A percentile compares a stretch with the other conserved stretches of the same genome.
Conservation (phyloP, 2,888 invertebrate genomes). For the Aleiodes leptofemur region DNA sequence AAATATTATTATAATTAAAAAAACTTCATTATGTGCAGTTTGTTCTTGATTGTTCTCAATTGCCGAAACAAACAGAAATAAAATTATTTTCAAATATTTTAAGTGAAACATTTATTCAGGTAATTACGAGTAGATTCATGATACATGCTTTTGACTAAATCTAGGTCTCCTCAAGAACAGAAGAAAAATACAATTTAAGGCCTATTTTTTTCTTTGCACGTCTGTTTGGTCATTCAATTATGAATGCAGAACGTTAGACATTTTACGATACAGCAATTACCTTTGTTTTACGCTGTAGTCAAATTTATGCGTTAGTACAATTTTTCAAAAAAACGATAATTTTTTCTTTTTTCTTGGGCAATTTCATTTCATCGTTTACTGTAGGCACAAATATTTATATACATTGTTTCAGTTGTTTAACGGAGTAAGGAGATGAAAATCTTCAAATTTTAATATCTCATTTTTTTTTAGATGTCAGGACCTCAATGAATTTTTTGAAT, state of each 20-base stretch:
- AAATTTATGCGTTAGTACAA: constrained; percentile 51
- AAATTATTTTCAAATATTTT: constrained; percentile 32
- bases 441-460: neutral
- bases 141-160: constrained; percentile 62
- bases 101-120: constrained; percentile 72
- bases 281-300: constrained; percentile 46
- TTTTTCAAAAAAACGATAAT: constrained; percentile 35
- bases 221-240: constrained; percentile 56
- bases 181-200: constrained; percentile 38
- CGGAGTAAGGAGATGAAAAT: constrained; percentile 38
- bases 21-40: too few species aligned
- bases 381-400: constrained; percentile 47
- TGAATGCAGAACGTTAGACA: constrained; percentile 64
- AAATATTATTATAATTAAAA: too few species aligned
- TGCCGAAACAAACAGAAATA: neutral
- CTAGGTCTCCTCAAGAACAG: constrained; percentile 37
- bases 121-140: constrained; percentile 61
- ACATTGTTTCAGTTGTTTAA: constrained; percentile 55
- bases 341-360: constrained; percentile 6
- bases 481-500: neutral
- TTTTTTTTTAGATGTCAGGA: too few species aligned
- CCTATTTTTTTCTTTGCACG: neutral
- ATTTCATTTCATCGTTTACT: constrained; percentile 8
- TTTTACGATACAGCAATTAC: constrained; percentile 58
- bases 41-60: too few species aligned